Evolutionary conservation across 2,888 invertebrate species (phyloP).

Genomic region (Caenorhabditis virilis): DNA sequence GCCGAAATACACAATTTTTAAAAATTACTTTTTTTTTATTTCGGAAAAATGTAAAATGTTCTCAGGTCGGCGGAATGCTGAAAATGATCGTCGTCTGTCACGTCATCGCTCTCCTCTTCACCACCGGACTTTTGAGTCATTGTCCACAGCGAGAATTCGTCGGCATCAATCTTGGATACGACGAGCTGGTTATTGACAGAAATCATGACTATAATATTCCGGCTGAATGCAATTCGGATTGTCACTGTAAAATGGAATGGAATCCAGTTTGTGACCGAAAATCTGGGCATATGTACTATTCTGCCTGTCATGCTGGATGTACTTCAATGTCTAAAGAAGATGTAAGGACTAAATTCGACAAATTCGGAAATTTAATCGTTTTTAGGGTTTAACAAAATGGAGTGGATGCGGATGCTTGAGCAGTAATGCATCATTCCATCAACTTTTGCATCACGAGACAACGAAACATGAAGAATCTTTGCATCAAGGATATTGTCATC

Average conservation of each 20-base stretch:
- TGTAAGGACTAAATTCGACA: background rate
- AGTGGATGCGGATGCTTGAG: slow-evolving; percentile 40
- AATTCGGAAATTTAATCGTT: background rate
- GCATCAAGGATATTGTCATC: slow-evolving; percentile 33
- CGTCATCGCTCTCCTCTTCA: slow-evolving; percentile 58
- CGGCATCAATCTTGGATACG: slow-evolving; percentile 64
- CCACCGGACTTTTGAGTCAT: slow-evolving; percentile 60
- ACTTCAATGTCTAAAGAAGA: slow-evolving; percentile 14
- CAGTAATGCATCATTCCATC: slow-evolving; percentile 34
- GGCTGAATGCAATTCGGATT: slow-evolving; percentile 53
- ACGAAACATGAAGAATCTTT: slow-evolving; percentile 11
- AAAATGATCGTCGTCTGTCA: slow-evolving; percentile 67
- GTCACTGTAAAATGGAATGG: slow-evolving; percentile 59
- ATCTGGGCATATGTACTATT: slow-evolving; percentile 60
- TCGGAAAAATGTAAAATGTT: no score
- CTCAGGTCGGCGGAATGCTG: slow-evolving; percentile 66
- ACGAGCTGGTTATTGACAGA: slow-evolving; percentile 42
- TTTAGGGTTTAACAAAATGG: slow-evolving; percentile 35
- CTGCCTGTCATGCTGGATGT: slow-evolving; percentile 66
- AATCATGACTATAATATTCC: slow-evolving; percentile 23
- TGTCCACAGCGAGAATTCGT: slow-evolving; percentile 66
- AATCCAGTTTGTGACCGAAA: slow-evolving; percentile 62
- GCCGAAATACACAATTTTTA: no score
- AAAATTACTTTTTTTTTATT: no score
- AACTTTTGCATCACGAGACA: slow-evolving; percentile 13